Conservation (phyloP, 2,888 invertebrate genomes). For the Siphonodentalium dalli region DNA sequence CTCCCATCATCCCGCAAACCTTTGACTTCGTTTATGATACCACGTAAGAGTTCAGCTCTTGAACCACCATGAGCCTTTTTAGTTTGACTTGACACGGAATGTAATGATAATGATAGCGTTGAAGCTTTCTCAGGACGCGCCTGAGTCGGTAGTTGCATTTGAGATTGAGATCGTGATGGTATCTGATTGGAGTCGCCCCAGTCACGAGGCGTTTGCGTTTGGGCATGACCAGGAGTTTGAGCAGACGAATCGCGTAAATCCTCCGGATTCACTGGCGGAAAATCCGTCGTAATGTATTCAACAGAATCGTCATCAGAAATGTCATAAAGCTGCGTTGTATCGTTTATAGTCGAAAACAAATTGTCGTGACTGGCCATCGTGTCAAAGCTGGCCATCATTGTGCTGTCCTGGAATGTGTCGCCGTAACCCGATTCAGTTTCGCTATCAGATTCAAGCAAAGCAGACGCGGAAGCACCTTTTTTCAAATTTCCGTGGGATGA, state of each 20-base stretch:
- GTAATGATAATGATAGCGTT: conserved; percentile 45
- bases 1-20: conserved; percentile 47
- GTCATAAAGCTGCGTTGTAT: conserved; percentile 43
- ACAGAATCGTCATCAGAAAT: conserved; percentile 45
- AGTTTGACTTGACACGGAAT: conserved; percentile 51
- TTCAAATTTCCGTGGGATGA: conserved; percentile 31
- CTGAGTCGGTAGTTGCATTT: conserved; percentile 43
- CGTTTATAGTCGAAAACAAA: no score
- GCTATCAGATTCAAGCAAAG: conserved; percentile 51
- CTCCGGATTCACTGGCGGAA: conserved; percentile 45
- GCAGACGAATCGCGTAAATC: conserved; percentile 42
- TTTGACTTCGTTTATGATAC: conserved; percentile 52
- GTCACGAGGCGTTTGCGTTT: conserved; percentile 46
- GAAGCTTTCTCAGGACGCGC: conserved; percentile 34
- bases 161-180: conserved; percentile 29
- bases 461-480: conserved; percentile 37
- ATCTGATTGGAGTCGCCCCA: conserved; percentile 16
- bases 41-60: conserved; percentile 42
- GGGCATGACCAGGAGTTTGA: conserved; percentile 52
- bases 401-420: conserved; percentile 52
- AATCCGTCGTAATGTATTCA: conserved; percentile 43
- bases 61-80: conserved; percentile 41
- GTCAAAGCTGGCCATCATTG: conserved; percentile 58
- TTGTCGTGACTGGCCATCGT: no score
- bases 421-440: conserved; percentile 60